A percentile compares a stretch with the other conserved stretches of the same genome.
These are phyloP conservation scores for Cydia fagiglandana DNA, from an alignment of 1,140 invertebrate species.

Conservation along the genomic window DNA sequence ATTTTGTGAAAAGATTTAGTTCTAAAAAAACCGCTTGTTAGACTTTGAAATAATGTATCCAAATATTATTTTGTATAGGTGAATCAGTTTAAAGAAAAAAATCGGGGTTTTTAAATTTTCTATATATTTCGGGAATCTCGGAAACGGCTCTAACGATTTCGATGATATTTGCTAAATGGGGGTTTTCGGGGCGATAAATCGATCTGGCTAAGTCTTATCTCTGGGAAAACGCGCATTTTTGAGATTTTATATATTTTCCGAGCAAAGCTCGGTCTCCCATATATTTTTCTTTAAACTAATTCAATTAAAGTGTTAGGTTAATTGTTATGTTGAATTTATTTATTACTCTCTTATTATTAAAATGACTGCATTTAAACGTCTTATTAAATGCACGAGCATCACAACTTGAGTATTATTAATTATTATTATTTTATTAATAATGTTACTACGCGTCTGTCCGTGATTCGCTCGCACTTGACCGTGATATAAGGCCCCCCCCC, in stretches of 20 bases:
- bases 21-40: neutral
- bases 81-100: neutral
- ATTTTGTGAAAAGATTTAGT: neutral
- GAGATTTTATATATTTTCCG: no score
- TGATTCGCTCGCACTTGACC: neutral
- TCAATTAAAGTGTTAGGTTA: neutral
- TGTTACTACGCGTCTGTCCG: neutral
- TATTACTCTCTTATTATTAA: slow-evolving; percentile 13
- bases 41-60: slow-evolving; percentile 16
- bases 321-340: slow-evolving; percentile 15
- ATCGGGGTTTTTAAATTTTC: neutral
- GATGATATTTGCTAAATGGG: no score
- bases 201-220: no score
- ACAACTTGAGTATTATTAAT: slow-evolving; percentile 18
- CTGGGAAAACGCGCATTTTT: no score
- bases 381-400: slow-evolving; percentile 11
- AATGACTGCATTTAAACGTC: neutral
- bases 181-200: no score
- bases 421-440: neutral
- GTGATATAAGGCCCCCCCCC: no score
- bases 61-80: slow-evolving; percentile 1
- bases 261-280: no score
- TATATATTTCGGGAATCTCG: no score
- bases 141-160: no score
- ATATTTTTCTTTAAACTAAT: slow-evolving; percentile 1